Percentiles rank a stretch among this genome's conserved stretches.
These are phyloP conservation scores for Myiozetetes cayanensis DNA, from an alignment of 2,113 vertebrate species.

Conservation along the genomic window DNA sequence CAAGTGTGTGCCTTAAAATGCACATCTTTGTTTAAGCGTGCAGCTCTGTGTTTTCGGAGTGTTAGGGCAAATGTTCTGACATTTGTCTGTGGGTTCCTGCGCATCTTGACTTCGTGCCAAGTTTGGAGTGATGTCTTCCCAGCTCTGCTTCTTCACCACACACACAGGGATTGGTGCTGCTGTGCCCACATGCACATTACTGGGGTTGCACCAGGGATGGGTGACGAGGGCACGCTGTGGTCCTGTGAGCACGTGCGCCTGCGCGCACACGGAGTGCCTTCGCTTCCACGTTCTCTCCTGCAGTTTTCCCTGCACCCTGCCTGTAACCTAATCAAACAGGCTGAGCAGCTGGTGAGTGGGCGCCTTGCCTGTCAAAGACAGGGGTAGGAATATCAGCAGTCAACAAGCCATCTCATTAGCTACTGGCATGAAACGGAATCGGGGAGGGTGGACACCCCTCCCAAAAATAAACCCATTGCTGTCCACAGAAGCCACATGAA, in stretches of 20 bases:
- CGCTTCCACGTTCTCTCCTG: background rate
- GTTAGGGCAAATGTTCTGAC: slow-evolving; percentile 25
- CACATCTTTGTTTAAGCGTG: background rate
- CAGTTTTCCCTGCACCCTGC: slow-evolving; percentile 36
- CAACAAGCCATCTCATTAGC: slow-evolving; percentile 55
- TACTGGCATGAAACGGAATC: slow-evolving; percentile 17
- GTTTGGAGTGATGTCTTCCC: background rate
- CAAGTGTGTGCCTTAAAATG: background rate
- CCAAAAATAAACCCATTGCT: slow-evolving; percentile 44
- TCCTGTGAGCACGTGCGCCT: background rate
- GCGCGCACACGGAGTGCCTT: background rate
- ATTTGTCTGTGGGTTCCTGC: background rate
- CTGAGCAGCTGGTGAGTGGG: slow-evolving; percentile 68
- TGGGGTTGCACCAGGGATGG: background rate
- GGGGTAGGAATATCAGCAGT: slow-evolving; percentile 61
- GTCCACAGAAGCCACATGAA: slow-evolving; percentile 10
- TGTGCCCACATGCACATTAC: background rate
- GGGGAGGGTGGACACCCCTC: slow-evolving; percentile 19
- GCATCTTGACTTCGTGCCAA: background rate
- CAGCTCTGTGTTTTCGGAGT: background rate
- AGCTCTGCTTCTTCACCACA: background rate
- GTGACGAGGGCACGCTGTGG: background rate
- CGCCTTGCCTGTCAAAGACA: slow-evolving; percentile 59
- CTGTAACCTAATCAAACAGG: slow-evolving; percentile 55
- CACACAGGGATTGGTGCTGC: background rate